phyloP scores from a whole-genome alignment of 2,113 vertebrate genomes.

The Erythrocercus mccallii region DNA sequence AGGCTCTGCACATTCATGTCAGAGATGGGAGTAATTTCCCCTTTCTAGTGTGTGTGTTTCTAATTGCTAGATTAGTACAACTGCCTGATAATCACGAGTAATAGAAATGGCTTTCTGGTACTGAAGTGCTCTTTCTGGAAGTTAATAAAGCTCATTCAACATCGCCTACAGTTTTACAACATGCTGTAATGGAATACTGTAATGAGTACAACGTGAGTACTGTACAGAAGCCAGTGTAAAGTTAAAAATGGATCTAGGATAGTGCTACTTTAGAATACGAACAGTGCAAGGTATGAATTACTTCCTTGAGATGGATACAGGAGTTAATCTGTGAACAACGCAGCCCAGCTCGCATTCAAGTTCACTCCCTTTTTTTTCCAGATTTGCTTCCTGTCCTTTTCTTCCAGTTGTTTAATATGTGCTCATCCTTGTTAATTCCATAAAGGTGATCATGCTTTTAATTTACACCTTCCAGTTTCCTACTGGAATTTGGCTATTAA shows the following conservation, averaged over 20 bases:
- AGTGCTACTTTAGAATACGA: neutral
- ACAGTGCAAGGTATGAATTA: neutral
- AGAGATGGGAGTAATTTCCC: neutral
- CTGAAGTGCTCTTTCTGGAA: slow-evolving; percentile 9
- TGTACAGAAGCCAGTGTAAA: neutral
- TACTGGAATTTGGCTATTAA: neutral
- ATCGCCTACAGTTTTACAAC: slow-evolving; percentile 44
- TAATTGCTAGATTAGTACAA: slow-evolving; percentile 5
- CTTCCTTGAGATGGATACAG: neutral
- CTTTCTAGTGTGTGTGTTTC: neutral
- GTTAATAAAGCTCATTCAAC: slow-evolving; percentile 35
- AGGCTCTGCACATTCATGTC: neutral
- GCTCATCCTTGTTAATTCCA: neutral
- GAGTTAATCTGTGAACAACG: neutral
- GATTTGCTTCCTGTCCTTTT: neutral
- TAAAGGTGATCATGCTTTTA: neutral
- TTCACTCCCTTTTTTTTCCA: neutral
- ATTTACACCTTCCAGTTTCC: neutral
- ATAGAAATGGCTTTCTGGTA: neutral
- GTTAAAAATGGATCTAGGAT: neutral
- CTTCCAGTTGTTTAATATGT: neutral
- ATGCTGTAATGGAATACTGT: neutral
- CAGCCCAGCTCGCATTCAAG: neutral
- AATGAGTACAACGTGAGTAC: neutral
- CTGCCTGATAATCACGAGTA: neutral